Conservation (phyloP, 2,888 invertebrate genomes). For the Timandra comae region DNA sequence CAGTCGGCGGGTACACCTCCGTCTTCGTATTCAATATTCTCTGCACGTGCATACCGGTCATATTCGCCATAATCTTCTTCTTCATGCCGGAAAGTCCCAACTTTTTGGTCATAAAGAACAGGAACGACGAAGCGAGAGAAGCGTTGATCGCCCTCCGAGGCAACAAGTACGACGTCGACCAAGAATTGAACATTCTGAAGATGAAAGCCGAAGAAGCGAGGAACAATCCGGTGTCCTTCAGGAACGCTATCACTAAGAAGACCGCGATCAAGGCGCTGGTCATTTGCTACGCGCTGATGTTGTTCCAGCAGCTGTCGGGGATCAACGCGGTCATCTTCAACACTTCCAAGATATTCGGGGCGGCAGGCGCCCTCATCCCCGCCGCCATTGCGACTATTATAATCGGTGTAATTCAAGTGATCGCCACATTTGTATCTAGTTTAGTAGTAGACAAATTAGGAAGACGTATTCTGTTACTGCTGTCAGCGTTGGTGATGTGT, state of each 20-base stretch:
- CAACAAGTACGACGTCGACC: constrained; percentile 78
- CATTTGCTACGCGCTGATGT: constrained; percentile 88
- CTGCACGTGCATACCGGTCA: constrained; percentile 80
- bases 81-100: constrained; percentile 93
- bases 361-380: constrained; percentile 77
- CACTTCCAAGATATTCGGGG: constrained; percentile 83
- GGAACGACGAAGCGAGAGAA: constrained; percentile 79
- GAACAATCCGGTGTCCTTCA: constrained; percentile 73
- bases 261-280: constrained; percentile 81
- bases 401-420: constrained; percentile 89
- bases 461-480: constrained; percentile 83
- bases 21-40: constrained; percentile 80
- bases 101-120: constrained; percentile 80
- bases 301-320: constrained; percentile 92
- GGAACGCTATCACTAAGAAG: constrained; percentile 75
- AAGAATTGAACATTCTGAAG: constrained; percentile 80
- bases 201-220: constrained; percentile 69
- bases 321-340: constrained; percentile 91
- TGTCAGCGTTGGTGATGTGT: constrained; percentile 83
- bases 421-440: constrained; percentile 84
- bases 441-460: constrained; percentile 88
- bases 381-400: constrained; percentile 83
- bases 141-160: constrained; percentile 87
- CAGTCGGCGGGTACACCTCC: constrained; percentile 77
- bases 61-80: constrained; percentile 83